These are phyloP conservation scores for Poecilia picta DNA, from an alignment of 2,797 vertebrate genomes.

Conservation along the genomic window DNA sequence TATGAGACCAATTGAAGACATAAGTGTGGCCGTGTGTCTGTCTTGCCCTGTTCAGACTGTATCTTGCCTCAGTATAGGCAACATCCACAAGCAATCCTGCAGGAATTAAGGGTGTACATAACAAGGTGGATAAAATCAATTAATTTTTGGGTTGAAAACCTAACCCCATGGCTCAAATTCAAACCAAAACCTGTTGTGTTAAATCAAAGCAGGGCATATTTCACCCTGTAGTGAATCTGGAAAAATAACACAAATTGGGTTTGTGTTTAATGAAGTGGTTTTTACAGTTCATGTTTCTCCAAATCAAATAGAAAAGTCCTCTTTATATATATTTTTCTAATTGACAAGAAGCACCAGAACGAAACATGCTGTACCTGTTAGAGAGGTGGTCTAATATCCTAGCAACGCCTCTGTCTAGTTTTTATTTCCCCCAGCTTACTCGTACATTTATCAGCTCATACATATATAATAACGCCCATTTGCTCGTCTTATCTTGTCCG, in stretches of 20 bases:
- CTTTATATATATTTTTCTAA: not conserved
- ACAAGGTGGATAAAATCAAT: not conserved
- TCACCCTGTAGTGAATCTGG: not conserved
- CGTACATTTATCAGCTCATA: not conserved
- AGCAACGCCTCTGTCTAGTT: conserved; percentile 6
- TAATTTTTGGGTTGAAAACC: not conserved
- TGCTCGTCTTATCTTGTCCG: not conserved
- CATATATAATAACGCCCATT: not conserved
- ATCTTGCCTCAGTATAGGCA: not conserved
- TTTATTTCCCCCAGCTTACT: not conserved
- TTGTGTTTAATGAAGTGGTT: not conserved
- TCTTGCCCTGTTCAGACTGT: not conserved
- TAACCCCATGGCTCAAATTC: not conserved
- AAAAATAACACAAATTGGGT: not conserved
- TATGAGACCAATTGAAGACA: not conserved
- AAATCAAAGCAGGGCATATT: not conserved
- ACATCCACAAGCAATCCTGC: not conserved
- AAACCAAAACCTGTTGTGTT: not conserved
- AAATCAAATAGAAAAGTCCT: not conserved
- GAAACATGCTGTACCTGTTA: not conserved
- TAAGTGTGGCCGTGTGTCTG: not conserved
- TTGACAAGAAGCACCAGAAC: not conserved
- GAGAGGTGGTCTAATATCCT: not conserved
- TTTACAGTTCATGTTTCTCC: not conserved
- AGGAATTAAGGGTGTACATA: not conserved